Base-by-base conservation (phyloP, 2,113 vertebrate genomes). In the Quiscalus mexicanus region DNA sequence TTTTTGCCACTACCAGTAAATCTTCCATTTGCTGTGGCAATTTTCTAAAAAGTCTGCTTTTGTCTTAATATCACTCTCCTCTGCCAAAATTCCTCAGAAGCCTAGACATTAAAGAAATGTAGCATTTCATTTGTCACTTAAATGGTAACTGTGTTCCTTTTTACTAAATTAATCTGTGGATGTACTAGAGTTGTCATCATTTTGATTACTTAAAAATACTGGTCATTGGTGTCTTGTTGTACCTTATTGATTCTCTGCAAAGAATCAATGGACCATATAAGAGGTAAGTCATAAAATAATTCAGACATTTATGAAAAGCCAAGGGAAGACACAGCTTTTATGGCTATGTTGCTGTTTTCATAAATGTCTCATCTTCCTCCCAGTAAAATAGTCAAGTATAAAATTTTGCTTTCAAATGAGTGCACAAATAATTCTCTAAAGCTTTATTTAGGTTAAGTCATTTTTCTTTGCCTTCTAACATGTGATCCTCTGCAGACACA, bases 381-480 rank as follows among this genome's bases (percentile, higher is more conserved):
- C 15, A 47, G 39, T 64, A 53, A 79, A 90, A 58, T 82, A 67
- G 44, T 73, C 81, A 30, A 69, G 10, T 78, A 31, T 84, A 78
- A 88, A 91, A 93, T 89, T 59, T 42, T 64, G 41, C 58, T 86
- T 95, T 92, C 78, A 63, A 86, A 73, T 63, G 42, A 9, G 3
- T 65, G 24, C 63, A 70, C 41, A 59, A 52, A 47, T 88, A 63
- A 22, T 96, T 88, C 8, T 84, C 35, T 58, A 70, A 94, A 93
- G 21, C 17, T 95, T 81, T 69, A 17, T 92, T 79, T 90, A 64
- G 44, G 31, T 78, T 92, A 96, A 80, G 24, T 17, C 7, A 65
- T 68, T 90, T 89, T 89, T 95, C 30, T 79, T 89, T 96, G 60
- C 82, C 59, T 88, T 90, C 93, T 91, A 93, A 95, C 8, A 3